Conservation (phyloP, 2,888 invertebrate genomes). For the Piscicola geometra region DNA sequence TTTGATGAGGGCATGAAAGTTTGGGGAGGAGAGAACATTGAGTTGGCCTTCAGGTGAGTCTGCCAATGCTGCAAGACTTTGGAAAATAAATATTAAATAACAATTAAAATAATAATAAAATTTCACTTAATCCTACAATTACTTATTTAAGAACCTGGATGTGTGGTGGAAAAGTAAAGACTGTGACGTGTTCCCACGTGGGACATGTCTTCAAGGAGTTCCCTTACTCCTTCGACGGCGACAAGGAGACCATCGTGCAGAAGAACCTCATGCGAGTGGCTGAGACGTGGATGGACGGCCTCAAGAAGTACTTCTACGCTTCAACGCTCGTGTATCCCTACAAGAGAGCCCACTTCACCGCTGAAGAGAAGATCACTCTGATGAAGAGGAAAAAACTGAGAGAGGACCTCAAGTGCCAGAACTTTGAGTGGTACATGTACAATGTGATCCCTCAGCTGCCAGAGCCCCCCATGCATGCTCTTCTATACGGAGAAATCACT, state of each 20-base stretch:
- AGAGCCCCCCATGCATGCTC: slow-evolving; percentile 41
- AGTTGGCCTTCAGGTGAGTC: slow-evolving; percentile 44
- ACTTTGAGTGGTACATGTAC: slow-evolving; percentile 72
- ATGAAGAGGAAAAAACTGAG: slow-evolving; percentile 66
- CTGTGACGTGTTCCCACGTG: slow-evolving; percentile 44
- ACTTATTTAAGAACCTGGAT: slow-evolving; percentile 39
- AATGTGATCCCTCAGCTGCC: slow-evolving; percentile 59
- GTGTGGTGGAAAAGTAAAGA: slow-evolving; percentile 45
- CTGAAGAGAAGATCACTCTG: slow-evolving; percentile 39
- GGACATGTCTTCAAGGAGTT: slow-evolving; percentile 46
- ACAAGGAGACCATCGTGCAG: slow-evolving; percentile 42
- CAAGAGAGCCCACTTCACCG: slow-evolving; percentile 39
- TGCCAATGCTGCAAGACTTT: background rate
- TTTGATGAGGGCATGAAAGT: slow-evolving; percentile 44
- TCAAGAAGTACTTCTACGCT: slow-evolving; percentile 44
- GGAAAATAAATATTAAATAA: too few species aligned
- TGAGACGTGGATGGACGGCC: slow-evolving; percentile 45
- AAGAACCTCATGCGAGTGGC: slow-evolving; percentile 45
- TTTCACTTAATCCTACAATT: background rate
- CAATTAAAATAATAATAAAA: background rate
- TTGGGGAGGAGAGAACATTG: slow-evolving; percentile 47
- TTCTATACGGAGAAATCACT: slow-evolving; percentile 43
- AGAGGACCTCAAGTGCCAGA: slow-evolving; percentile 72
- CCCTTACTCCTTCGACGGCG: slow-evolving; percentile 43
- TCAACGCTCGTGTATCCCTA: slow-evolving; percentile 40